Conservation (phyloP, 2,888 invertebrate species). For the Watsonalla binaria region DNA sequence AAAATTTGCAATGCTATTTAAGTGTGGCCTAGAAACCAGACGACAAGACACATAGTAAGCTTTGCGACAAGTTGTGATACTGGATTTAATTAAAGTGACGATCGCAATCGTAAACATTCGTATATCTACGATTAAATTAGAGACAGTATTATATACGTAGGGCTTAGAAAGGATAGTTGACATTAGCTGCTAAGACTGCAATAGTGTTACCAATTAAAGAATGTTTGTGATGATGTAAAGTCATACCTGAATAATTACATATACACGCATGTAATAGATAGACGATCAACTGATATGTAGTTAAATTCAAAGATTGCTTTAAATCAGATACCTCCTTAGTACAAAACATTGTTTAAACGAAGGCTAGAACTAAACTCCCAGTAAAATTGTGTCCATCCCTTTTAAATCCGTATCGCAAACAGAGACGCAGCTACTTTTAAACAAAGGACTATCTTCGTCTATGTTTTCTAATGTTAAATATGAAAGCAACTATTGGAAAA, state of each 20-base stretch:
- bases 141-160: conserved; percentile 5
- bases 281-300: too few relatives aligned
- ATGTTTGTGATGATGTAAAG: neutral
- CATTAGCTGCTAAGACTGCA: neutral
- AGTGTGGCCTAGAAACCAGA: conserved; percentile 56
- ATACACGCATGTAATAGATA: too few relatives aligned
- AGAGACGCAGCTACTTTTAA: too few relatives aligned
- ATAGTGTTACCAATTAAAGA: neutral
- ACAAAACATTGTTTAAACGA: too few relatives aligned
- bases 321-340: too few relatives aligned
- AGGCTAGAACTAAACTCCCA: too few relatives aligned
- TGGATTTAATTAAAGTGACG: conserved; percentile 39
- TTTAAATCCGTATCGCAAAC: too few relatives aligned
- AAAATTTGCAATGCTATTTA: conserved; percentile 53
- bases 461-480: too few relatives aligned
- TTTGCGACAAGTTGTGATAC: conserved; percentile 26
- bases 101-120: conserved; percentile 14
- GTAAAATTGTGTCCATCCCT: too few relatives aligned
- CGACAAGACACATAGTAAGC: conserved; percentile 30
- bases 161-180: conserved; percentile 1
- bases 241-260: neutral
- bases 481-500: too few relatives aligned
- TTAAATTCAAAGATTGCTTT: too few relatives aligned
- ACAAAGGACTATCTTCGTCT: too few relatives aligned
- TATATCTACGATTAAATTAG: conserved; percentile 4